These are phyloP conservation scores for Aspiorhynchus laticeps DNA, from an alignment of 2,113 vertebrate species.

Conservation along the genomic window DNA sequence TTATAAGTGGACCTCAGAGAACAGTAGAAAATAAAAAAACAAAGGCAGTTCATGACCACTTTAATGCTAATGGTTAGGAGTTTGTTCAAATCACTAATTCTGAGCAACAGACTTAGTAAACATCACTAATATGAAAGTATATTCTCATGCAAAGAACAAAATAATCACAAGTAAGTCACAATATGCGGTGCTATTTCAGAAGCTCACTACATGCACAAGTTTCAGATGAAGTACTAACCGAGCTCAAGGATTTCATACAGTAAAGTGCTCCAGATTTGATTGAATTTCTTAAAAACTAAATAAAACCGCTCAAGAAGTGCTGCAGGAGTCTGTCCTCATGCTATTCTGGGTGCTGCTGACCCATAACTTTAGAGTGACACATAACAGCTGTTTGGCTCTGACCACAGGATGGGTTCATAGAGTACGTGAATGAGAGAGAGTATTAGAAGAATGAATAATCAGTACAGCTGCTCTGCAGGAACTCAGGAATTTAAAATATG, in stretches of 20 bases:
- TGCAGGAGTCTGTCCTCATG: constrained; percentile 15
- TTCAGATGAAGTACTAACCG: constrained; percentile 5
- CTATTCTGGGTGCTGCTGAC: constrained; percentile 67
- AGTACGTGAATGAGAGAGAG: constrained; percentile 61
- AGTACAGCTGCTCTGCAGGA: background rate
- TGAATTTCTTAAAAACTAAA: constrained; percentile 4
- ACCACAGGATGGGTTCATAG: constrained; percentile 65
- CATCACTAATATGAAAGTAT: too few species aligned
- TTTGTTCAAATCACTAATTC: background rate
- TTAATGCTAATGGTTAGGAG: background rate
- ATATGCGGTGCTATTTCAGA: too few species aligned
- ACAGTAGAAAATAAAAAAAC: too few species aligned
- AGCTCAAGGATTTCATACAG: constrained; percentile 35
- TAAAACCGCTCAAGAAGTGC: constrained; percentile 52
- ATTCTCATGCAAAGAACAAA: background rate
- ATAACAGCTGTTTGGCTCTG: constrained; percentile 73
- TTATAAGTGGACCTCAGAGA: too few species aligned
- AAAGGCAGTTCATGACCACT: constrained; percentile 52
- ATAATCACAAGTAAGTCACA: constrained; percentile 9
- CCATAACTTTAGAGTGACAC: constrained; percentile 70
- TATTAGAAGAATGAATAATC: background rate
- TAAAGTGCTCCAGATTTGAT: constrained; percentile 42
- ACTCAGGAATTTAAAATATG: background rate
- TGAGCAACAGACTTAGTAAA: background rate
- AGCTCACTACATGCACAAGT: constrained; percentile 17